A percentile compares a stretch with the other conserved stretches of the same genome.
These are phyloP conservation scores for Heliconius hermathena DNA, from an alignment of 1,140 invertebrate genomes.

Conservation along the genomic window DNA sequence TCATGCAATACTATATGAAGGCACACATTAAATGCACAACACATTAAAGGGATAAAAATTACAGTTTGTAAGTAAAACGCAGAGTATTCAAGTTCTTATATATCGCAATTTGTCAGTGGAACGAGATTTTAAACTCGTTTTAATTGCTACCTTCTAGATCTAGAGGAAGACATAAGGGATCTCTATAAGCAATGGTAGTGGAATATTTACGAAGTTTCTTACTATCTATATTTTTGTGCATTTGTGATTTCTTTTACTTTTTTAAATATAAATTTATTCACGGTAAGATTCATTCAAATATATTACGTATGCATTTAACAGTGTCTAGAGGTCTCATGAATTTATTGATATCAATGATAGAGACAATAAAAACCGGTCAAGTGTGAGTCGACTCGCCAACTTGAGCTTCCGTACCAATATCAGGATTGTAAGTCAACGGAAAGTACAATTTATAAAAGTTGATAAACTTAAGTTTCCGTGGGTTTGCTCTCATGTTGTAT, in stretches of 20 bases:
- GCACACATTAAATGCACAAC: background rate
- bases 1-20: background rate
- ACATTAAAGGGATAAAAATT: slow-evolving; percentile 13
- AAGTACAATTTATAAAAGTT: no score
- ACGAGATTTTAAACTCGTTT: slow-evolving; percentile 67
- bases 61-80: slow-evolving; percentile 27
- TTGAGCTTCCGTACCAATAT: no score
- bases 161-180: slow-evolving; percentile 25
- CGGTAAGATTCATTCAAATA: no score
- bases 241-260: background rate
- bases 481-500: no score
- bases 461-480: no score
- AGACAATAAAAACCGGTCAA: no score
- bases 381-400: no score
- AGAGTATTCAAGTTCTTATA: slow-evolving; percentile 49
- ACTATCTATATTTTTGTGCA: background rate
- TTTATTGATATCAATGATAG: no score
- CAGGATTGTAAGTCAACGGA: no score
- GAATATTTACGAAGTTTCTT: background rate
- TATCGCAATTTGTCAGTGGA: slow-evolving; percentile 66
- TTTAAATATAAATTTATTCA: no score
- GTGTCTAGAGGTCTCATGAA: no score
- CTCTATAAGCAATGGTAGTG: background rate
- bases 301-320: no score
- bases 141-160: slow-evolving; percentile 48